phyloP scores from a whole-genome alignment of 2,797 vertebrate genomes.

The Cygnus olor region DNA sequence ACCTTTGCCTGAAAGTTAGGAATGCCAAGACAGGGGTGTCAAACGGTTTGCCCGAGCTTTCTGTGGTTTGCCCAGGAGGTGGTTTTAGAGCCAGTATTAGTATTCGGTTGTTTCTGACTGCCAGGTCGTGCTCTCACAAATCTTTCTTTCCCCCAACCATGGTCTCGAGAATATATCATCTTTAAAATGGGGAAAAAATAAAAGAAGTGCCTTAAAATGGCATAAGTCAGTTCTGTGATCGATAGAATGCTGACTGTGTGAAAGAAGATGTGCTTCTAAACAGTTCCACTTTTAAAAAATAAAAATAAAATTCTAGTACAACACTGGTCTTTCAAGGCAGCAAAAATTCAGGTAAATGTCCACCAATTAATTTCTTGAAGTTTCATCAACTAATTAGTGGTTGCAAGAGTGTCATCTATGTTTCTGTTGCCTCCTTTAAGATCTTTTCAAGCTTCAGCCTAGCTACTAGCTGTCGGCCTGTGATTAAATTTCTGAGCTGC shows the following conservation, averaged over 20 bases:
- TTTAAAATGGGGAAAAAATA: not conserved
- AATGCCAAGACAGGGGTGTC: not conserved
- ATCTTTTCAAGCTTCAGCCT: conserved; percentile 32
- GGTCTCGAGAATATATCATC: not conserved
- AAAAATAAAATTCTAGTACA: not conserved
- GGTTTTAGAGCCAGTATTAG: not conserved
- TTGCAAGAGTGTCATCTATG: not conserved
- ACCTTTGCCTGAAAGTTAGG: conserved; percentile 2
- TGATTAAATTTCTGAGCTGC: conserved; percentile 50
- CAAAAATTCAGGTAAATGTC: not conserved
- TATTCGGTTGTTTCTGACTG: not conserved
- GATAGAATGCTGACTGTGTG: not conserved
- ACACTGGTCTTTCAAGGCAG: not conserved
- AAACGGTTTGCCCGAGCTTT: not conserved
- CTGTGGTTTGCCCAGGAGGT: not conserved
- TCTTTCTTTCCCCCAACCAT: not conserved
- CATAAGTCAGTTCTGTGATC: not conserved
- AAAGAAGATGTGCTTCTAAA: not conserved
- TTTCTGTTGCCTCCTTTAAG: not conserved
- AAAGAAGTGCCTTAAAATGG: not conserved
- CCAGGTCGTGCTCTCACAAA: not conserved
- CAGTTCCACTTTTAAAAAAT: not conserved
- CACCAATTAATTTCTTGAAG: not conserved
- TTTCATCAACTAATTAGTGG: conserved; percentile 17
- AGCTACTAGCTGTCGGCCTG: not conserved